phyloP scores from a whole-genome alignment of 2,888 invertebrate genomes.

The Amiota communis region DNA sequence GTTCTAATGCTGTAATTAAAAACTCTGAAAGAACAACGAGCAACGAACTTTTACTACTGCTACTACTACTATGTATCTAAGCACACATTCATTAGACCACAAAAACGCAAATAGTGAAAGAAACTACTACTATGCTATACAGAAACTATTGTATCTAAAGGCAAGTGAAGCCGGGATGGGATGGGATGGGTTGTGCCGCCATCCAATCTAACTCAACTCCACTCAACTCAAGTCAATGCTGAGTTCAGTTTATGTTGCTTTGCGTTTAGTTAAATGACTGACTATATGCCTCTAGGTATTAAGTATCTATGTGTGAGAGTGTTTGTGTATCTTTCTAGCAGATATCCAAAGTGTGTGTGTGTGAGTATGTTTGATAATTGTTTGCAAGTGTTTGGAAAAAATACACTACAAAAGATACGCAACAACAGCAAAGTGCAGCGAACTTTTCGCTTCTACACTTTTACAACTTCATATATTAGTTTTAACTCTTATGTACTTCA shows the following conservation, averaged over 20 bases:
- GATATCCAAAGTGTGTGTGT: background rate
- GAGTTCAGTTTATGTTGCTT: too few species aligned
- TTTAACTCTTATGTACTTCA: background rate
- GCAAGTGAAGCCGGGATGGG: too few species aligned
- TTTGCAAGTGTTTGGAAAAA: conserved; percentile 1
- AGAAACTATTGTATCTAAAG: background rate
- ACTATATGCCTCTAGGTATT: too few species aligned
- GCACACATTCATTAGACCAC: too few species aligned
- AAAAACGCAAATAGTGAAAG: too few species aligned
- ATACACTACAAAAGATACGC: background rate
- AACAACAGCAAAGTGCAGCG: conserved; percentile 16
- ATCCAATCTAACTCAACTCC: too few species aligned
- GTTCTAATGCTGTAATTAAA: conserved; percentile 25
- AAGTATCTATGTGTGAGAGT: too few species aligned
- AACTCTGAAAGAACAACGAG: background rate
- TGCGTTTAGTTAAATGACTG: too few species aligned
- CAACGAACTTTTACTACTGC: conserved; percentile 19
- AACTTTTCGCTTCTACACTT: background rate
- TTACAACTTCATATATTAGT: background rate
- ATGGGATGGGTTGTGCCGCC: too few species aligned
- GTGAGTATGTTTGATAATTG: background rate
- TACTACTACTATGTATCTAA: background rate
- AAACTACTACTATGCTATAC: too few species aligned
- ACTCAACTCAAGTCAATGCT: too few species aligned
- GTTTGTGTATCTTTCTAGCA: background rate